These are phyloP conservation scores for Nannospalax galili DNA, from an alignment of 2,113 vertebrate genomes.

Conservation along the genomic window DNA sequence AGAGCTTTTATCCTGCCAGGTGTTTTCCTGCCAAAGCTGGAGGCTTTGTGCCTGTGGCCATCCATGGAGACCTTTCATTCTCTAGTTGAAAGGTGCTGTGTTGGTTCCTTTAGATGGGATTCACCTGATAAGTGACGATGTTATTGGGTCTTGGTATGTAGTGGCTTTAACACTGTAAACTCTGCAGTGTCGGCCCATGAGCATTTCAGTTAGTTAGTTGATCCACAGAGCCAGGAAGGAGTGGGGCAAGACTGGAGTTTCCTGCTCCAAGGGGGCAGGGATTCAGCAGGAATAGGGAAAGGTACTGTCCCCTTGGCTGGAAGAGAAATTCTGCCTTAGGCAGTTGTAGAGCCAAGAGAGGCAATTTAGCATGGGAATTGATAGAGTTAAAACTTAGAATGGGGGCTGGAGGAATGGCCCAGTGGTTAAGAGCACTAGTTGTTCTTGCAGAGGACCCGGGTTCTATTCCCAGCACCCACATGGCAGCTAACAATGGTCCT, in stretches of 20 bases:
- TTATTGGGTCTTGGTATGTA: background rate
- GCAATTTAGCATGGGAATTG: constrained; percentile 30
- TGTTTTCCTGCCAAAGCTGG: constrained; percentile 23
- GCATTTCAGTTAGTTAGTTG: constrained; percentile 35
- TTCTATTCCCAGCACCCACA: too few species aligned
- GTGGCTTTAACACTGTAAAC: background rate
- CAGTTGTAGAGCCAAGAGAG: background rate
- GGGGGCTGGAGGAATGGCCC: too few species aligned
- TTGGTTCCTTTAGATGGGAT: background rate
- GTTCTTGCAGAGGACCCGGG: too few species aligned
- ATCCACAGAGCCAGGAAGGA: constrained; percentile 3
- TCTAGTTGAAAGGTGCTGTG: background rate
- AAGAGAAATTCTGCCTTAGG: background rate
- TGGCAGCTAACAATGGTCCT: too few species aligned
- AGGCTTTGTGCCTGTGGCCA: background rate
- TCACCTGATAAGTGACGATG: background rate
- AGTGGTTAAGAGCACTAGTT: too few species aligned
- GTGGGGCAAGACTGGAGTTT: background rate
- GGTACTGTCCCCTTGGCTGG: background rate
- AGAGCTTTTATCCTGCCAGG: background rate
- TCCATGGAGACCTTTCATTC: background rate
- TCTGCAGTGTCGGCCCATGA: background rate
- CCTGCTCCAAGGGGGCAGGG: background rate
- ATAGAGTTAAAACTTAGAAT: constrained; percentile 53
- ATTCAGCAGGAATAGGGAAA: background rate